phyloP scores from a whole-genome alignment of 2,113 vertebrate genomes.

The Podarcis cretensis region DNA sequence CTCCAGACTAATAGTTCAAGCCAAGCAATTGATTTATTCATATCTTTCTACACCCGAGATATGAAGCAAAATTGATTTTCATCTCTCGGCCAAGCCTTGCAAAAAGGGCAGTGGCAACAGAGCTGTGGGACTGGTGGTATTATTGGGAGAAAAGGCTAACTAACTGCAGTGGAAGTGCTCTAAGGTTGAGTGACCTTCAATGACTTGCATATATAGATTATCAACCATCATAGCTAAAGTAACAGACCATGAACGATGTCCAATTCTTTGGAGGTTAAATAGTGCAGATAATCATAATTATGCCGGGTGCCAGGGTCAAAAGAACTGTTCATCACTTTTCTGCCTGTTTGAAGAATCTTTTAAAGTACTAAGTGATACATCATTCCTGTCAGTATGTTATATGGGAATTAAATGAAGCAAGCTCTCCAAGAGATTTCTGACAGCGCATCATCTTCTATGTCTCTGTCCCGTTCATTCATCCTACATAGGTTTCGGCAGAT shows the following conservation, averaged over 20 bases:
- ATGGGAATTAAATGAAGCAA: conserved; percentile 77
- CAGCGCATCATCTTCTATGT: conserved; percentile 60
- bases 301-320: conserved; percentile 72
- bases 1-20: conserved; percentile 44
- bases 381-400: conserved; percentile 71
- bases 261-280: conserved; percentile 75
- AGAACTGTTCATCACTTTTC: conserved; percentile 70
- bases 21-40: conserved; percentile 58
- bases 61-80: conserved; percentile 63
- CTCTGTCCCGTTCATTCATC: conserved; percentile 66
- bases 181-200: conserved; percentile 71
- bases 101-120: conserved; percentile 33
- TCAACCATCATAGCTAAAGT: conserved; percentile 73
- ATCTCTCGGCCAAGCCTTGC: conserved; percentile 54
- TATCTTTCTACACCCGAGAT: conserved; percentile 48
- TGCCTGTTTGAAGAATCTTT: conserved; percentile 71
- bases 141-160: conserved; percentile 65
- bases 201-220: conserved; percentile 73
- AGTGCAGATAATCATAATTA: conserved; percentile 80
- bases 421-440: conserved; percentile 70
- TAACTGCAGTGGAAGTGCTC: conserved; percentile 65
- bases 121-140: conserved; percentile 55
- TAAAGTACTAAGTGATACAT: conserved; percentile 76
- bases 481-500: conserved; percentile 43
- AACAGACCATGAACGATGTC: conserved; percentile 72